Conservation (phyloP, 37 sponge, comb jelly and placozoan species). For the Theonella swinhoei region DNA sequence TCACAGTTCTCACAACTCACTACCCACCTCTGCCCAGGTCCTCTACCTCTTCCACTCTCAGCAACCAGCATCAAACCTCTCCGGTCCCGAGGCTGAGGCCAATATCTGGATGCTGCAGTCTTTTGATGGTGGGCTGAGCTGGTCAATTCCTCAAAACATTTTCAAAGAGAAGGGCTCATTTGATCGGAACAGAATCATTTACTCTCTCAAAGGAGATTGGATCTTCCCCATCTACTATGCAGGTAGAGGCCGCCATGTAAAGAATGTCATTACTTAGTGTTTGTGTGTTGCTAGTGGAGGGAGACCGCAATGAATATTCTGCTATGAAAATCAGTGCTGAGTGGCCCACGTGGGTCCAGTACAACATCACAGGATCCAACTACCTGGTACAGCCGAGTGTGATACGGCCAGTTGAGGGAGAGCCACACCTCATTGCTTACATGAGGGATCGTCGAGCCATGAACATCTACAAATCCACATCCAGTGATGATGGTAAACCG, state of each 20-base stretch:
- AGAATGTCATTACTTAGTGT: neutral
- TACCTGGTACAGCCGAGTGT: conserved; percentile 70
- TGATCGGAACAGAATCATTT: conserved; percentile 71
- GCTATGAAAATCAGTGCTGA: conserved; percentile 37
- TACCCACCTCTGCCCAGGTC: neutral
- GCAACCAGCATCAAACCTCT: conserved; percentile 34
- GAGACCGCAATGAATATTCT: conserved; percentile 23
- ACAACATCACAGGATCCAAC: conserved; percentile 24
- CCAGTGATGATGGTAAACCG: conserved; percentile 47
- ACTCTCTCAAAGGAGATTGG: conserved; percentile 32
- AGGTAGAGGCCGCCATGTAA: conserved; percentile 22
- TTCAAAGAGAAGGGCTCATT: conserved; percentile 54
- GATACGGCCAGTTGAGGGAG: conserved; percentile 34
- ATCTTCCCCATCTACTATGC: conserved; percentile 68
- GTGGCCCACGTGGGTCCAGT: conserved; percentile 30
- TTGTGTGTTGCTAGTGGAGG: conserved; percentile 3
- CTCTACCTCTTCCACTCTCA: conserved; percentile 72
- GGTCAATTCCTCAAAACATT: conserved; percentile 41
- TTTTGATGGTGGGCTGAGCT: conserved; percentile 49
- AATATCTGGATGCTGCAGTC: conserved; percentile 45
- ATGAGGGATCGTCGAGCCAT: conserved; percentile 46
- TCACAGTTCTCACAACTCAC: neutral
- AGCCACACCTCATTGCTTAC: conserved; percentile 29
- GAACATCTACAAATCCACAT: conserved; percentile 48
- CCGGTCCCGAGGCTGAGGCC: conserved; percentile 16